Conservation (phyloP, 2,797 vertebrate species). For the Synanceia verrucosa region DNA sequence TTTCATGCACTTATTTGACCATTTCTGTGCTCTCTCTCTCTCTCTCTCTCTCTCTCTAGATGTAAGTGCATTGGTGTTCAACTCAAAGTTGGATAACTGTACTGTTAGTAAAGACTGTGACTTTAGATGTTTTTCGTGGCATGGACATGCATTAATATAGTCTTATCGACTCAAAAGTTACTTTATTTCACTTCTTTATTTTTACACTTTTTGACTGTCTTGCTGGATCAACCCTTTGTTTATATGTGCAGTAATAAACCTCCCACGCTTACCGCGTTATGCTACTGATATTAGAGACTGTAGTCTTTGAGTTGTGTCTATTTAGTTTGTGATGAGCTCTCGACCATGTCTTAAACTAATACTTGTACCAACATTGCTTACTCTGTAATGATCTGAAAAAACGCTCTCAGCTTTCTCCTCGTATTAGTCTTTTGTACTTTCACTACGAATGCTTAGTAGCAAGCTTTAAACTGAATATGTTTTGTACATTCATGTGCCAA, state of each 20-base stretch:
- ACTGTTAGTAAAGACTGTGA: conserved; percentile 93
- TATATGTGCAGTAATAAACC: conserved; percentile 93
- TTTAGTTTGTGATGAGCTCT: conserved; percentile 95
- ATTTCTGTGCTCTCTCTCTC: conserved; percentile 94
- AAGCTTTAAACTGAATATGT: conserved; percentile 95
- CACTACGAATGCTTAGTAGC: conserved; percentile 97
- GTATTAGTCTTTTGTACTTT: conserved; percentile 99
- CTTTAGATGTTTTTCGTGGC: conserved; percentile 94
- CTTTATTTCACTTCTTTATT: conserved; percentile 82
- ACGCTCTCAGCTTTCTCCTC: conserved; percentile 89
- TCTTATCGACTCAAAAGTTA: conserved; percentile 83
- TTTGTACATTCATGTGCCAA: conserved; percentile 99
- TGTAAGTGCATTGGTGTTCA: conserved; percentile 97
- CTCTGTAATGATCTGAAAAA: conserved; percentile 75
- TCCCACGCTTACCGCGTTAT: conserved; percentile 87
- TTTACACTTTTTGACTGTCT: conserved; percentile 87
- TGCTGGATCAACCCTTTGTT: conserved; percentile 87
- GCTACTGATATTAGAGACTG: conserved; percentile 90
- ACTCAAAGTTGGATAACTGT: conserved; percentile 91
- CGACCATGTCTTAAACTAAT: conserved; percentile 90
- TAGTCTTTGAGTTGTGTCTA: conserved; percentile 96
- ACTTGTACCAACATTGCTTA: conserved; percentile 89
- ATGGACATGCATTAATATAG: conserved; percentile 97
- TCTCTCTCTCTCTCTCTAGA: conserved; percentile 93
- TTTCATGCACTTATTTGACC: conserved; percentile 94